Evolutionary conservation across 2,113 vertebrate genomes (phyloP), one percentile per base, ranked within the genome.

Genomic region (Gymnocephalus cernua): DNA sequence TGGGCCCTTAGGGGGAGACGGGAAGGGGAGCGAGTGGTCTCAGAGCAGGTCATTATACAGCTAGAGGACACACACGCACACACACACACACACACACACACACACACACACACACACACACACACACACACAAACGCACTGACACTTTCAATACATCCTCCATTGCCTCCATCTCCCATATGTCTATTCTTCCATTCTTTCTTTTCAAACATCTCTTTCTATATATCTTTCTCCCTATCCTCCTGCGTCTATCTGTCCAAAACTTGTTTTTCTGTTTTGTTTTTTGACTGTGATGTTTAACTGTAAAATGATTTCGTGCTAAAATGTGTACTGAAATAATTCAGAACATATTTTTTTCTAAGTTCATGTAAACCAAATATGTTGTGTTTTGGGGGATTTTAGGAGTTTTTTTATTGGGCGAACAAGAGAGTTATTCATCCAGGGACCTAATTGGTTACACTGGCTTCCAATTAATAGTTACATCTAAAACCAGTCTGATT

Each of bases 1-100:
- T 93, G 93, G 93, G 86, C 84, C 94, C 94, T 93, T 89, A 91
- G 87, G 94, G 94, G 93, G 80, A 88, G 84, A 86, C 27, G 82
- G 91, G 83, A 87, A 90, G 85, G 87, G 88, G 86, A 91, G 87
- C 81, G 83, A 88, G 84, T 89, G 91, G 91, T 92, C 92, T 94
- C 92, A 90, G 88, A 89, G 90, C 90, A 91, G 86, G 89, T 95
- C 93, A 94, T 95, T 95, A 95, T 89, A 91, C 92, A 92, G 92
- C 93, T 85, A 82, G 88, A 90, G 88, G 91, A 90, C 89, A 91
- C 80, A 86, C 80, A 92, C 82, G 86, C 75, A 84, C 83, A 77
- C 80, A 86, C 76, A 86, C 78, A 86, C 80, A 88, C 83, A 73
- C 73, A 84, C 73, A 45, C 79, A 57, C 53, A 69, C 70, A 84